These are phyloP conservation scores for Hypselothyrea guttata DNA, from an alignment of 2,888 invertebrate genomes.

Conservation along the genomic window DNA sequence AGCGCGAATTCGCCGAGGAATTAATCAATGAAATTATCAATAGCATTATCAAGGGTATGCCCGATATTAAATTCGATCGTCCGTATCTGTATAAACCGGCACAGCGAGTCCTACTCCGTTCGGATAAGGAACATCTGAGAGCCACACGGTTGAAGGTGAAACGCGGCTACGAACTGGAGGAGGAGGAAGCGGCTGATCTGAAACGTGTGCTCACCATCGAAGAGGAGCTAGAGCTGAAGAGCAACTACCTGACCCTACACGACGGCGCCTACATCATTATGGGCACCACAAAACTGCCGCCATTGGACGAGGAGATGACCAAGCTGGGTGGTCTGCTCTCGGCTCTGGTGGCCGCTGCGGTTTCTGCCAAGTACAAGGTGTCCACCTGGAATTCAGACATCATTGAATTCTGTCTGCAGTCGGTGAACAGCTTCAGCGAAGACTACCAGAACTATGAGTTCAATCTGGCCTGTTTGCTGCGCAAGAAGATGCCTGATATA, in stretches of 20 bases:
- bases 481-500: conserved; percentile 85
- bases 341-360: conserved; percentile 80
- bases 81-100: conserved; percentile 66
- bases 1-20: conserved; percentile 64
- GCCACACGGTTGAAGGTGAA: conserved; percentile 68
- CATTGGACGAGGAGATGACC: conserved; percentile 66
- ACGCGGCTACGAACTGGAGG: conserved; percentile 78
- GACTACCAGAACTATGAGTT: conserved; percentile 73
- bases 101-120: conserved; percentile 71
- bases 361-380: conserved; percentile 84
- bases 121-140: conserved; percentile 75
- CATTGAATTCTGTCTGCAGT: conserved; percentile 85
- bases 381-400: conserved; percentile 85
- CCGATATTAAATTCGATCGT: conserved; percentile 46
- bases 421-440: conserved; percentile 79
- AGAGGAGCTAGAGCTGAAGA: conserved; percentile 84
- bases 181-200: conserved; percentile 81
- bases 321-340: conserved; percentile 72
- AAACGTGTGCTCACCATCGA: conserved; percentile 77
- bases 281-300: conserved; percentile 83
- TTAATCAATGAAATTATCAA: conserved; percentile 67
- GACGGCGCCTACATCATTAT: conserved; percentile 85
- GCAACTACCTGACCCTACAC: conserved; percentile 85
- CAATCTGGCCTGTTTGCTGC: conserved; percentile 80
- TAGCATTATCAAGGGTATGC: conserved; percentile 52